Evolutionary conservation across 1,140 invertebrate species (phyloP).

Genomic region (Heliothis virescens): DNA sequence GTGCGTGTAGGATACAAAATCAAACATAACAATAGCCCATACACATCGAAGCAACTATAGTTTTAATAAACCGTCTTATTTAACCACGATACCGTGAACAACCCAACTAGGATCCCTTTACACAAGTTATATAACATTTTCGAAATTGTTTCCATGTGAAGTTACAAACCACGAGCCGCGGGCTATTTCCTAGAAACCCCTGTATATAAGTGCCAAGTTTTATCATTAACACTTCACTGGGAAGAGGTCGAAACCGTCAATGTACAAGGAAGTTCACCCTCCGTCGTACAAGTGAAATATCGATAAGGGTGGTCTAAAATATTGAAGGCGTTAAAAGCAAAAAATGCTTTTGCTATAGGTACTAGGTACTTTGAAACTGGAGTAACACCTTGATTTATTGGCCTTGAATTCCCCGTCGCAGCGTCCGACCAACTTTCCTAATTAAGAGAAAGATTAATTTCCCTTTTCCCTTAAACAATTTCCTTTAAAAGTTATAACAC

Average conservation of each 20-base stretch:
- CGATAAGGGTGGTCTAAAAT: constrained; percentile 64
- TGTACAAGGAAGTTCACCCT: constrained; percentile 3
- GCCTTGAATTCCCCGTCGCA: constrained; percentile 75
- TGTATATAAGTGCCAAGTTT: constrained; percentile 39
- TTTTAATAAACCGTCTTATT: constrained; percentile 19
- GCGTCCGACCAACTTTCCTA: constrained; percentile 81
- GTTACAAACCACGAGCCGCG: constrained; percentile 25
- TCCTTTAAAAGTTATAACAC: constrained; percentile 72
- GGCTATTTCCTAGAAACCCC: constrained; percentile 32
- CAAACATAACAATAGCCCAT: not conserved
- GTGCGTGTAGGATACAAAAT: not conserved
- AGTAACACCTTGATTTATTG: constrained; percentile 82
- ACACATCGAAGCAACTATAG: not conserved
- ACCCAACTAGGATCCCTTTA: constrained; percentile 26
- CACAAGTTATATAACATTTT: constrained; percentile 42
- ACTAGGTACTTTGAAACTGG: constrained; percentile 67
- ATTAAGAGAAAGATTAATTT: constrained; percentile 84
- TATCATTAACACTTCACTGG: constrained; percentile 46
- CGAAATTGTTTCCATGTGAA: constrained; percentile 37
- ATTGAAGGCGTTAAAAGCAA: constrained; percentile 68
- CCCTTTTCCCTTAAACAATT: constrained; percentile 80
- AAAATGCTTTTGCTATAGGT: constrained; percentile 63
- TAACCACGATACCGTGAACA: constrained; percentile 4
- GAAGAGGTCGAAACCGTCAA: constrained; percentile 22
- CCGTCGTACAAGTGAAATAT: constrained; percentile 61